Conservation (phyloP, 2,797 vertebrate species). For the Dermochelys coriacea region DNA sequence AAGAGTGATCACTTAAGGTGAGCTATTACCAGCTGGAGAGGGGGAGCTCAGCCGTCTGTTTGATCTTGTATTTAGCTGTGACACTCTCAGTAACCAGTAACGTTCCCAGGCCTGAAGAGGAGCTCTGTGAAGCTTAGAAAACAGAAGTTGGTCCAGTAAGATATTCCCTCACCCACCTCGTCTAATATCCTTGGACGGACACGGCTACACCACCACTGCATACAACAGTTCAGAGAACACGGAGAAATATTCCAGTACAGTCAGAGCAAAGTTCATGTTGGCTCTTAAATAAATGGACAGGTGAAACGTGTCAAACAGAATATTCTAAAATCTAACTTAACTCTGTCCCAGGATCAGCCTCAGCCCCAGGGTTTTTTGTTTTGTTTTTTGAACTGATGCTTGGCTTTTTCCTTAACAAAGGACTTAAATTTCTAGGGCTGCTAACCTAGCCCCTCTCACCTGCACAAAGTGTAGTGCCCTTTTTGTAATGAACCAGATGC, state of each 20-base stretch:
- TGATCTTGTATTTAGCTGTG: too few species aligned
- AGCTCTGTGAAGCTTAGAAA: too few species aligned
- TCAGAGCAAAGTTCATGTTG: constrained; percentile 26
- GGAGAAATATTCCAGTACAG: constrained; percentile 41
- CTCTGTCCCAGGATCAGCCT: not conserved
- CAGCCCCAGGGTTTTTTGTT: not conserved
- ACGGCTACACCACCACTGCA: constrained; percentile 17
- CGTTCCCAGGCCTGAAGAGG: too few species aligned
- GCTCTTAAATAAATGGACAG: constrained; percentile 56
- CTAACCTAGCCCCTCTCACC: not conserved
- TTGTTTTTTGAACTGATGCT: not conserved
- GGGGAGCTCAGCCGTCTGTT: too few species aligned
- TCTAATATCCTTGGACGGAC: not conserved
- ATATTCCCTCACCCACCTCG: not conserved
- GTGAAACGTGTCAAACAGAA: constrained; percentile 36
- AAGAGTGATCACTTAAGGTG: too few species aligned
- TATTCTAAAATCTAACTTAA: not conserved
- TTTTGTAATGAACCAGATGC: not conserved
- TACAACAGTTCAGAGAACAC: constrained; percentile 18
- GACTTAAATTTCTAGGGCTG: not conserved
- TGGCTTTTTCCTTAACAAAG: not conserved
- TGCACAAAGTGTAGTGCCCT: not conserved
- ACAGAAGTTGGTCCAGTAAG: too few species aligned
- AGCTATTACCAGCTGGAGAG: too few species aligned
- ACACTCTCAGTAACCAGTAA: too few species aligned